Percentiles rank a stretch among this genome's conserved stretches.
Conservation (phyloP, 1,140 invertebrate species). For the Drosophila asahinai region DNA sequence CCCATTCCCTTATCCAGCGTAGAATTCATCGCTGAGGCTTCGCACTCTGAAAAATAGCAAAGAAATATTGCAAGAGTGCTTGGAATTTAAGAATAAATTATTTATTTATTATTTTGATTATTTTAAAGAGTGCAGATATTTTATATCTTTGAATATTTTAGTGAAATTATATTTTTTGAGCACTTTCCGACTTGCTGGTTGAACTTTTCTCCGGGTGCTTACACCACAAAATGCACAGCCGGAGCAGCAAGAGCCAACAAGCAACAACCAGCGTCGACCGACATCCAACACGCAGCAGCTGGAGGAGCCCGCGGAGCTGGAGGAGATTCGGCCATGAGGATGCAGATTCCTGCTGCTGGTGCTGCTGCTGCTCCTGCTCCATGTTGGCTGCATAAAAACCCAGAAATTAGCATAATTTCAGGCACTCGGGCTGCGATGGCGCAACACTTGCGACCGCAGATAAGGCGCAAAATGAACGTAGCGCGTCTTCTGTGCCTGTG, state of each 20-base stretch:
- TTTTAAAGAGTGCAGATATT: too few species aligned
- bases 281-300: slow-evolving; percentile 47
- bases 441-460: slow-evolving; percentile 74
- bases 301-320: slow-evolving; percentile 33
- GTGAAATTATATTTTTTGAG: too few species aligned
- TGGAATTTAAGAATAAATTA: background rate
- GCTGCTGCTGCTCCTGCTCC: slow-evolving; percentile 48
- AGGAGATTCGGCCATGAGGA: slow-evolving; percentile 45
- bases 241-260: slow-evolving; percentile 39
- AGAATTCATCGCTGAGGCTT: slow-evolving; percentile 5
- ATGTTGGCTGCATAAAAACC: slow-evolving; percentile 73
- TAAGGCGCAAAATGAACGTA: slow-evolving; percentile 79
- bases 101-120: background rate
- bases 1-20: slow-evolving; percentile 3
- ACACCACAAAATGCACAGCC: slow-evolving; percentile 49
- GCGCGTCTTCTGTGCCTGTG: slow-evolving; percentile 38
- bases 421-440: slow-evolving; percentile 64
- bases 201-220: slow-evolving; percentile 32
- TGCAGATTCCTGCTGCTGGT: slow-evolving; percentile 60
- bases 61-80: background rate
- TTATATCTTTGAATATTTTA: too few species aligned
- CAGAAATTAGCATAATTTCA: slow-evolving; percentile 81
- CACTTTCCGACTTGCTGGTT: background rate
- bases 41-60: background rate
- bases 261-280: slow-evolving; percentile 34